Percentiles rank a stretch among this genome's conserved stretches.
Evolutionary conservation across 1,140 invertebrate genomes (phyloP).

Genomic region (Diachasmimorpha longicaudata): DNA sequence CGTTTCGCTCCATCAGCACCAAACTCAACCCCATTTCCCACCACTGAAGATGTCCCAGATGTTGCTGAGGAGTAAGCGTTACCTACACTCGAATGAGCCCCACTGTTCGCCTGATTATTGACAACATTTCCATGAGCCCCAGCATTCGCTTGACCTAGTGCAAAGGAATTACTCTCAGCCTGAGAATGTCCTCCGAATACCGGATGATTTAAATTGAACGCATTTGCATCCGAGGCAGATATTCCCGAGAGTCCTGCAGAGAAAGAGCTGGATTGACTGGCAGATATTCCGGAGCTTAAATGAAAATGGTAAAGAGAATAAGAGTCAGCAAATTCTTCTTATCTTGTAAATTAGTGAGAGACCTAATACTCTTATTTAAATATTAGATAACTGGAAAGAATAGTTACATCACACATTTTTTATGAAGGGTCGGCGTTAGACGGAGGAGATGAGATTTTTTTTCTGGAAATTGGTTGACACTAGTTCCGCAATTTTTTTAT

Average conservation of each 20-base stretch:
- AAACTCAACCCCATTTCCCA: conserved; percentile 24
- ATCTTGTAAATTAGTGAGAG: not conserved
- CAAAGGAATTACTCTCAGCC: conserved; percentile 42
- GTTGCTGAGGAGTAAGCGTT: conserved; percentile 38
- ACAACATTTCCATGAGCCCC: conserved; percentile 43
- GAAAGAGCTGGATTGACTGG: conserved; percentile 52
- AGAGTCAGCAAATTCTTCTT: not conserved
- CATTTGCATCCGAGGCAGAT: conserved; percentile 39
- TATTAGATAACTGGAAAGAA: too few relatives aligned
- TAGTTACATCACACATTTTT: too few relatives aligned
- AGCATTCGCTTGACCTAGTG: conserved; percentile 45
- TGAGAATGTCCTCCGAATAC: conserved; percentile 35
- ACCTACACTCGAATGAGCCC: conserved; percentile 47
- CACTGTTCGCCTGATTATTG: conserved; percentile 46
- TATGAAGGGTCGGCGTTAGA: too few relatives aligned
- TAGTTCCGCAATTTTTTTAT: too few relatives aligned
- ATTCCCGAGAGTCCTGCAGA: conserved; percentile 46
- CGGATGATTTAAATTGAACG: conserved; percentile 40
- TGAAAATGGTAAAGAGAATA: too few relatives aligned
- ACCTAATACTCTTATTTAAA: too few relatives aligned
- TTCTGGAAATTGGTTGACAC: too few relatives aligned
- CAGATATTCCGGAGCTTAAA: conserved; percentile 37
- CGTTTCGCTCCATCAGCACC: conserved; percentile 8
- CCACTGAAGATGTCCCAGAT: conserved; percentile 36
- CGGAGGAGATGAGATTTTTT: too few relatives aligned